These are phyloP conservation scores for Lucifuga dentata DNA, from an alignment of 2,113 vertebrate genomes.

Conservation along the genomic window DNA sequence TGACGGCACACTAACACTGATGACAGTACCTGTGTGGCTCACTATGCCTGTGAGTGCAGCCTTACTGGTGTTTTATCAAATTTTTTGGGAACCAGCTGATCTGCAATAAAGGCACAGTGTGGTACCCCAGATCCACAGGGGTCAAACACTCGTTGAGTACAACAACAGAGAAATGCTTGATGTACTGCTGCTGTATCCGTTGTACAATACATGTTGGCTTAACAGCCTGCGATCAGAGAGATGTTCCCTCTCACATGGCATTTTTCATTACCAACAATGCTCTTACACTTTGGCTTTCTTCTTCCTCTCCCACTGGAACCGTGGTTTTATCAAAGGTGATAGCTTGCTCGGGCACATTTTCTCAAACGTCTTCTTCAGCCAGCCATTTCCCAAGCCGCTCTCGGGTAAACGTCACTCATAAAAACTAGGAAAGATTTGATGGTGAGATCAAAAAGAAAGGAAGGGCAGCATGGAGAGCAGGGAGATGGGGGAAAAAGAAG, in stretches of 20 bases:
- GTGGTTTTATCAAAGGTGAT: constrained; percentile 82
- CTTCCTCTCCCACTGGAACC: constrained; percentile 67
- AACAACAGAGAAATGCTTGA: constrained; percentile 60
- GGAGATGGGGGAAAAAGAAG: constrained; percentile 20
- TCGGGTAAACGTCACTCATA: constrained; percentile 76
- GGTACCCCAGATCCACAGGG: constrained; percentile 58
- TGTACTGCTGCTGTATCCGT: constrained; percentile 54
- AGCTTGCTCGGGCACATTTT: constrained; percentile 80
- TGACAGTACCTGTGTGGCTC: constrained; percentile 41
- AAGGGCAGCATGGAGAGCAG: constrained; percentile 64
- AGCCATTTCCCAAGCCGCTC: constrained; percentile 71
- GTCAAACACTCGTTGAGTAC: constrained; percentile 47
- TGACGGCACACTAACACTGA: constrained; percentile 60
- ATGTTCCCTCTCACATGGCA: constrained; percentile 55
- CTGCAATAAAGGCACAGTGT: constrained; percentile 73
- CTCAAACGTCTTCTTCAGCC: constrained; percentile 78
- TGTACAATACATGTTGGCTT: constrained; percentile 63
- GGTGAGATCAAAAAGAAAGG: constrained; percentile 82
- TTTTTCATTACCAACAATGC: constrained; percentile 77
- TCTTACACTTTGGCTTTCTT: constrained; percentile 70
- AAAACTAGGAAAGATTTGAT: constrained; percentile 77
- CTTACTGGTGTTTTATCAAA: constrained; percentile 70
- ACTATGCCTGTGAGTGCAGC: constrained; percentile 33
- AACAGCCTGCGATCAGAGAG: constrained; percentile 73
- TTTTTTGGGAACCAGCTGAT: constrained; percentile 76